A percentile compares a stretch with the other conserved stretches of the same genome.
Conservation (phyloP, 30 jellyfish, hydroid and myxozoan species). For the Hydractinia symbiolongicarpus region DNA sequence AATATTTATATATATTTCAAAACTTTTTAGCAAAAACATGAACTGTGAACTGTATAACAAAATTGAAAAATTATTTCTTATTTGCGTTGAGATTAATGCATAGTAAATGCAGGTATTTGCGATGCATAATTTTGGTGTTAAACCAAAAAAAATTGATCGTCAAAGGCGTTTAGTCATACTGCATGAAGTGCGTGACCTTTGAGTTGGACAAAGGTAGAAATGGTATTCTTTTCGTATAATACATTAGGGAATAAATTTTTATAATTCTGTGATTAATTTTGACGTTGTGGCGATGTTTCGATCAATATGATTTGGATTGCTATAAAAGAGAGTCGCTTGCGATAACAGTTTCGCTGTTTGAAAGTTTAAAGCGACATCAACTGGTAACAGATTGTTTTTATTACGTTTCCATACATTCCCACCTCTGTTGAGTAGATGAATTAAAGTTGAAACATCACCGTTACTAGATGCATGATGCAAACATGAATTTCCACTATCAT, state of each 20-base stretch:
- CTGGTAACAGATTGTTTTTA: not conserved
- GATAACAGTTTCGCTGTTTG: slow-evolving; percentile 15
- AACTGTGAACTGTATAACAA: too few relatives aligned
- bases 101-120: too few relatives aligned
- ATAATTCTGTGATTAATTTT: slow-evolving; percentile 2
- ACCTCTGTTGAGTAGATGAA: not conserved
- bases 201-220: too few relatives aligned
- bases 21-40: too few relatives aligned
- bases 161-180: too few relatives aligned
- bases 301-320: not conserved
- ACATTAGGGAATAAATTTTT: not conserved
- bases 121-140: too few relatives aligned
- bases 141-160: too few relatives aligned
- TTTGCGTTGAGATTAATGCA: too few relatives aligned
- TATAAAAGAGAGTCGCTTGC: slow-evolving; percentile 14
- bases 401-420: slow-evolving; percentile 8
- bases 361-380: slow-evolving; percentile 11
- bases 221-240: too few relatives aligned
- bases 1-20: too few relatives aligned
- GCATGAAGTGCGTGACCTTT: too few relatives aligned
- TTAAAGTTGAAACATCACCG: slow-evolving; percentile 15
- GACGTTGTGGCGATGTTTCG: not conserved
- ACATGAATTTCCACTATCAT: slow-evolving; percentile 20
- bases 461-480: slow-evolving; percentile 16
- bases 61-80: too few relatives aligned